These are phyloP conservation scores for Bombus pascuorum DNA, from an alignment of 1,140 invertebrate genomes.

Conservation along the genomic window DNA sequence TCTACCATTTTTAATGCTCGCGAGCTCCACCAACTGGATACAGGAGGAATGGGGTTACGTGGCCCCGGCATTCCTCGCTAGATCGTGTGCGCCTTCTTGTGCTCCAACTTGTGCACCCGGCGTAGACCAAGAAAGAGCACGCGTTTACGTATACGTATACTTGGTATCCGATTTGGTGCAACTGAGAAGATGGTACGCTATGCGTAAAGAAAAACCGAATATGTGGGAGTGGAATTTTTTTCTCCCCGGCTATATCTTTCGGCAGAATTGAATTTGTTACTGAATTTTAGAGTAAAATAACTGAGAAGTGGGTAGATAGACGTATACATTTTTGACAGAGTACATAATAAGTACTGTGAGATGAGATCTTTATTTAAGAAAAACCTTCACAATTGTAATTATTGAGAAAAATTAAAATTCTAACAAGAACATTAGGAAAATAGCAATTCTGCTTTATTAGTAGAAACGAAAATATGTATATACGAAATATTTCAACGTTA, in stretches of 20 bases:
- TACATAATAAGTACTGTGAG: no score
- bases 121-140: not conserved
- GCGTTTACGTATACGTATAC: not conserved
- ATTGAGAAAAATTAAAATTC: no score
- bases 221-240: not conserved
- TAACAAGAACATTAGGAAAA: no score
- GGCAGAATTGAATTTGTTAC: not conserved
- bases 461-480: no score
- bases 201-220: not conserved
- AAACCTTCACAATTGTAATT: no score
- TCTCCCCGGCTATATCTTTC: not conserved
- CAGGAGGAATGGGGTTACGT: slow-evolving; percentile 27
- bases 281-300: not conserved
- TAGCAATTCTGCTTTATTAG: no score
- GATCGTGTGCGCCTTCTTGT: not conserved
- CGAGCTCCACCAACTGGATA: slow-evolving; percentile 11
- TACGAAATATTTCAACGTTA: no score
- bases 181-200: not conserved
- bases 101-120: not conserved
- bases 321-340: no score
- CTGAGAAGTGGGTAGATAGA: not conserved
- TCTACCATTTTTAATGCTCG: slow-evolving; percentile 53
- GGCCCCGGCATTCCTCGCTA: slow-evolving; percentile 10
- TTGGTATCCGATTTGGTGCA: not conserved
- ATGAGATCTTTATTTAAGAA: no score